Percentiles rank a stretch among this genome's conserved stretches.
Evolutionary conservation across 2,888 invertebrate species (phyloP).

Genomic region (Lasioglossum lativentre): DNA sequence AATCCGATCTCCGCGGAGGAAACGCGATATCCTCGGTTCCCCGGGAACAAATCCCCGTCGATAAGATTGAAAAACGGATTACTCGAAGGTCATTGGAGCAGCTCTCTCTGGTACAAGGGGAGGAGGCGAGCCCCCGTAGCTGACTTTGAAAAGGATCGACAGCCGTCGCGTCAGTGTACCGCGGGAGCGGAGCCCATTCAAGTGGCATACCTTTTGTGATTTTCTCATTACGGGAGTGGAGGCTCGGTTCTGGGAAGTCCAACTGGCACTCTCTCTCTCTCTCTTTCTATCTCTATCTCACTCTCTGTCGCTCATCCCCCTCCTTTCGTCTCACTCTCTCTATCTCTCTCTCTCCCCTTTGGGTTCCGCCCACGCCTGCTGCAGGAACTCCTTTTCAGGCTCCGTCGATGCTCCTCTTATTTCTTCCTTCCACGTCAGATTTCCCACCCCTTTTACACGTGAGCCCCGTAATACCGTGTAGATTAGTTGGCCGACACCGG

Average conservation of each 20-base stretch:
- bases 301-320: background rate
- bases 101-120: background rate
- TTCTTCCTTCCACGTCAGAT: slow-evolving; percentile 21
- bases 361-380: background rate
- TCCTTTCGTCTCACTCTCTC: slow-evolving; percentile 11
- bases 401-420: slow-evolving; percentile 30
- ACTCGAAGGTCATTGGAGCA: slow-evolving; percentile 60
- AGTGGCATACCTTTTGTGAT: slow-evolving; percentile 71
- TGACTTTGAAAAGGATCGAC: slow-evolving; percentile 37
- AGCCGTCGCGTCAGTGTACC: slow-evolving; percentile 34
- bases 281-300: background rate
- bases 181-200: slow-evolving; percentile 55
- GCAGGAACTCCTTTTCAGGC: slow-evolving; percentile 28
- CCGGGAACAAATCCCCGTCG: slow-evolving; percentile 37
- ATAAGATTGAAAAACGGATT: slow-evolving; percentile 68
- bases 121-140: background rate
- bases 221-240: slow-evolving; percentile 73
- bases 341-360: background rate
- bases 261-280: slow-evolving; percentile 27
- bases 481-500: slow-evolving; percentile 44
- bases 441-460: slow-evolving; percentile 29
- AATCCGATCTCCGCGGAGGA: slow-evolving; percentile 34
- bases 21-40: slow-evolving; percentile 32
- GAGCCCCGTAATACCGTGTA: slow-evolving; percentile 57
- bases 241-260: slow-evolving; percentile 60